Evolutionary conservation across 1,140 invertebrate species (phyloP), one percentile per base, ranked within the genome.

Genomic region (Cyrtorhinus lividipennis): DNA sequence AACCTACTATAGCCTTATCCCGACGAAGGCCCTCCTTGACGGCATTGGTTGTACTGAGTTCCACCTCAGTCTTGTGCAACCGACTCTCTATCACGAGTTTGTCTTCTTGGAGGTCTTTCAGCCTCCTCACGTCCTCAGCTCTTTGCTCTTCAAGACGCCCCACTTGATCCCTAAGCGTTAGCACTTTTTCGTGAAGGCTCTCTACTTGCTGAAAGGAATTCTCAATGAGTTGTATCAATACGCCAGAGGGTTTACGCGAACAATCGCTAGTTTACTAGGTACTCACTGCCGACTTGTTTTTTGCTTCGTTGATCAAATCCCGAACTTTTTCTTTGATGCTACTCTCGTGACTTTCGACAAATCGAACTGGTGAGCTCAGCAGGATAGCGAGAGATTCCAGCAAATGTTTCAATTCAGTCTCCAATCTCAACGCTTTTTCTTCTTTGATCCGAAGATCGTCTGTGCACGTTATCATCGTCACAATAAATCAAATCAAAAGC

Each of bases 251-350:
- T n/a, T n/a, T n/a, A 38, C 15, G 30, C 30, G 15, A 38, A 38
- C 30, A 38, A 38, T 38, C 30, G 30, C 15, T 8, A 38, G 15
- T 38, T 38, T 13, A 58, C 18, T 25, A 62, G 24, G 0, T 30
- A 73, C 75, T 73, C 78, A 89, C 87, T 70, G 81, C 75, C 68
- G 78, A 73, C 74, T 84, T 83, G 64, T 87, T 83, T 69, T 88
- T 87, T 68, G 84, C 84, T 44, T 89, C 86, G 62, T 77, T 80
- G 1, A 88, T 70, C 18, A 87, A 77, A 71, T 90, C 86, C 22
- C 85, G 74, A 58, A 89, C 80, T 64, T 86, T 77, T 56, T 89
- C 86, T 71, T 87, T 87, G 58, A 90, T 86, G 13, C 83, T 75
- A 23, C 77, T 80, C 70, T 89, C 86, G 48, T 84, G 79, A 1